Base-by-base conservation (phyloP, 1,140 invertebrate genomes). In the Brachionus plicatilis region DNA sequence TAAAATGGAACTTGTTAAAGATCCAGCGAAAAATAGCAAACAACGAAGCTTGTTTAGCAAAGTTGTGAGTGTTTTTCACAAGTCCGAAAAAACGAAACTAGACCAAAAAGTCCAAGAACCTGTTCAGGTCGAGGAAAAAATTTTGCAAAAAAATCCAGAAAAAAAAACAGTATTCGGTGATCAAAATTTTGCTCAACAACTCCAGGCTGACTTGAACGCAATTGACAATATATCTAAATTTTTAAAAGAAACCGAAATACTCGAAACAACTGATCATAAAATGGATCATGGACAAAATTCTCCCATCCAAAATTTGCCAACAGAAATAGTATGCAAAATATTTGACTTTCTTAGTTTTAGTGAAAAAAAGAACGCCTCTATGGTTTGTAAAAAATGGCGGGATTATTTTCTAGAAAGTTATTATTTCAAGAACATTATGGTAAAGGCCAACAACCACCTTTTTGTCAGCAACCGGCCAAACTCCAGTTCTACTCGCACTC, bases 361-460 rank as follows among this genome's bases (percentile, higher is more conserved):
- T 68, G 79, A 82, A 3, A 24, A 56, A 43, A 82, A 82, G 24
- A 82, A 65, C 24, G 79, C 65, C 1, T 82, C 79, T 1, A 12
- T 82, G 37, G 79, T 82, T 20, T 65, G 79, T 45, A 60, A 68
- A 60, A 82, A 82, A 68, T 82, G 79, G 79, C 37, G 79, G 14
- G 27, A 65, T 47, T 29, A 53, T 60, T 82, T 65, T 65, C 45
- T 82, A 65, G 41, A 82, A 65, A 68, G 79, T n/a, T 47, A 68
- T 47, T 82, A 65, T 65, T 68, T 82, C 9, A 60, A 82, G 33
- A 65, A 82, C n/a, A 65, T 82, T 12, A 68, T 65, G 53, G 27
- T 82, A 9, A 60, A 68, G 33, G 79, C 79, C 45, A 82, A 65
- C n/a, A 82, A 82, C 5, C 53, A 82, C 17, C 43, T 82, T 27